Base-by-base conservation (phyloP, 2,888 invertebrate genomes). In the Trissolcus brochymenae region DNA sequence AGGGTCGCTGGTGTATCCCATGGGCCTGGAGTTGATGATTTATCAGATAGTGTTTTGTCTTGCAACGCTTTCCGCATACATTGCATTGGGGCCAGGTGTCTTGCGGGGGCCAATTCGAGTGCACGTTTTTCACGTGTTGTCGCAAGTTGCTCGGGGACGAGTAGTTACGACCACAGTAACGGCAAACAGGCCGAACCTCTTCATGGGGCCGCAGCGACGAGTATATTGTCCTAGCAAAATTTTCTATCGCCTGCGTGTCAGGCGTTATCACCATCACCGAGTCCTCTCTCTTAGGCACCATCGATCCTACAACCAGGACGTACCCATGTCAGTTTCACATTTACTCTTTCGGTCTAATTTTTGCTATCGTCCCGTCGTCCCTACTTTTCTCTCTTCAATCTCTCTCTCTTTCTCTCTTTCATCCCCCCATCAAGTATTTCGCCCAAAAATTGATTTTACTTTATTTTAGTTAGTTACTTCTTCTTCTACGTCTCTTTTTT, bases 101-200 rank as follows among this genome's bases (percentile, higher is more conserved):
- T 86, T 93, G 92, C 86, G 93, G 92, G 84, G 93, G 92, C 87
- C 88, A 87, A 90, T 92, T 92, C 88, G 92, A 92, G 90, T 94
- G 94, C 89, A 94, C 93, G 90, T 94, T 94, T 90, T 93, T 93
- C 90, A 94, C 92, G 90, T 94, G 94, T 90, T 94, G 94, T 89
- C 93, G 92, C 87, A 94, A 92, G 91, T 94, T 94, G 91, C 93
- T 93, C 84, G 92, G 92, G 87, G 93, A 93, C 86, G 93, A 93
- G 91, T 93, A 93, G 90, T 92, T 92, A 88, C 93, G 92, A 88
- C 93, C 93, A 91, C 93, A 93, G 90, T 93, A 92, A 83, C 93
- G 92, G 89, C 93, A 93, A 89, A 93, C 91, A 87, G 93, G 93
- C 89, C 92, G 91, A 90, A 85, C 82, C 79, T 89, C 89, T 75